Base-by-base conservation (phyloP, 2,888 invertebrate genomes). In the Agrochola lota region DNA sequence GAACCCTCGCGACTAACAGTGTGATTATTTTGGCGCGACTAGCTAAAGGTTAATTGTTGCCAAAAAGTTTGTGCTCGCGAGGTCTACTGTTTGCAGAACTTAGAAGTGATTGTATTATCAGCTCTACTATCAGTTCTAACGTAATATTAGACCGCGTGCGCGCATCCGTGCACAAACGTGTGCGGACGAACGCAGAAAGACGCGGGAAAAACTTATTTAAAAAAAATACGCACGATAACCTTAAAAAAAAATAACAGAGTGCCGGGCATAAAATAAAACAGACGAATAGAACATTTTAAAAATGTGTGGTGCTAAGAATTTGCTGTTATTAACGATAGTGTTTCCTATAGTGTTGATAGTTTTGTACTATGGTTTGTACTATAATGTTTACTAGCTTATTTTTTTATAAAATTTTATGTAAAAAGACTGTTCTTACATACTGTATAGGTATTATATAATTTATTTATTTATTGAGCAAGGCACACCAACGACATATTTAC, bases 221-320 rank as follows among this genome's bases (percentile, higher is more conserved):
- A 43, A 30, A 60, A 70, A n/a, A 43, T 9, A n/a, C n/a, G 62
- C n/a, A 43, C 15, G 23, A 57, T 7, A 2, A 26, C 20, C 15
- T n/a, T 49, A 15, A 67, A 49, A 57, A 17, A 15, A 23, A 7
- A 40, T 40, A 55, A 46, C 0, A 57, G 9, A 59, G 70, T n/a
- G 3, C 9, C 9, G 8, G 40, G 23, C 40, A 40, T 52, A 46
- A 66, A 55, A 55, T 12, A 40, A 72, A 57, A 71, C 46, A 1
- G 8, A 59, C 23, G 55, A 23, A 15, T 30, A 59, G 0, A 60
- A 30, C 60, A n/a, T 6, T 23, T 0, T 1, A 52, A 88, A 87
- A 87, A 91, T 91, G 91, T 87, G 80, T 57, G 69, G 82, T 88
- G 84, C 3, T n/a, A 84, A 68, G n/a, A 63, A 68, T 40, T 55